Percentiles rank a stretch among this genome's conserved stretches.
Evolutionary conservation across 2,888 invertebrate genomes (phyloP).

Genomic region (Melanostoma mellinum): DNA sequence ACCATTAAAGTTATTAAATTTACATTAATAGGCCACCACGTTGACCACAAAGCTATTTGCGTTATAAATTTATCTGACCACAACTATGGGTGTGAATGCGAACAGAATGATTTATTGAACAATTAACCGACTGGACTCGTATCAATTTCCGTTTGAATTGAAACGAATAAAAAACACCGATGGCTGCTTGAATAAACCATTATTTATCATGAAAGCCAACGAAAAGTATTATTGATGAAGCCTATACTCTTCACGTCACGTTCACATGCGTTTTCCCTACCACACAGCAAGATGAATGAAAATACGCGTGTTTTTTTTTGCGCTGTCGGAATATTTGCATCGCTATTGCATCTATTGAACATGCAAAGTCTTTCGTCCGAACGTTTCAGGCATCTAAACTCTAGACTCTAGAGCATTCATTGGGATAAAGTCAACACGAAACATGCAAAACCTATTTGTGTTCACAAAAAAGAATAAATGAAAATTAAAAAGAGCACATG

Average conservation of each 20-base stretch:
- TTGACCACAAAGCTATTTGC: neutral
- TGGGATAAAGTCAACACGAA: constrained; percentile 30
- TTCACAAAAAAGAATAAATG: neutral
- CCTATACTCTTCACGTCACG: too few species aligned
- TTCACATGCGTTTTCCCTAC: too few species aligned
- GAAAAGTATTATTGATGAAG: constrained; percentile 25
- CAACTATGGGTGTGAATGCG: constrained; percentile 49
- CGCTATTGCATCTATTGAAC: constrained; percentile 18
- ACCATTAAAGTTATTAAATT: too few species aligned
- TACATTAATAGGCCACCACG: too few species aligned
- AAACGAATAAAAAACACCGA: constrained; percentile 26
- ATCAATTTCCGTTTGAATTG: constrained; percentile 47
- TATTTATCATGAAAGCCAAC: constrained; percentile 1
- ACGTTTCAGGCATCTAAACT: constrained; percentile 9
- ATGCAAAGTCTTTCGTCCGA: constrained; percentile 18
- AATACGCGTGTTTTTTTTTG: neutral
- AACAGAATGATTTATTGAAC: constrained; percentile 62
- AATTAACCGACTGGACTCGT: constrained; percentile 53
- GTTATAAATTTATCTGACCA: constrained; percentile 15
- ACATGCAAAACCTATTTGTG: constrained; percentile 29
- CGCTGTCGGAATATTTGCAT: constrained; percentile 7
- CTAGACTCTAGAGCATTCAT: constrained; percentile 14
- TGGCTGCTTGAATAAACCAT: neutral
- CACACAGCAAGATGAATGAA: constrained; percentile 21
- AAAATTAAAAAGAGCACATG: neutral